Base-by-base conservation (phyloP, 1,140 invertebrate genomes). In the Drosophila leontia region DNA sequence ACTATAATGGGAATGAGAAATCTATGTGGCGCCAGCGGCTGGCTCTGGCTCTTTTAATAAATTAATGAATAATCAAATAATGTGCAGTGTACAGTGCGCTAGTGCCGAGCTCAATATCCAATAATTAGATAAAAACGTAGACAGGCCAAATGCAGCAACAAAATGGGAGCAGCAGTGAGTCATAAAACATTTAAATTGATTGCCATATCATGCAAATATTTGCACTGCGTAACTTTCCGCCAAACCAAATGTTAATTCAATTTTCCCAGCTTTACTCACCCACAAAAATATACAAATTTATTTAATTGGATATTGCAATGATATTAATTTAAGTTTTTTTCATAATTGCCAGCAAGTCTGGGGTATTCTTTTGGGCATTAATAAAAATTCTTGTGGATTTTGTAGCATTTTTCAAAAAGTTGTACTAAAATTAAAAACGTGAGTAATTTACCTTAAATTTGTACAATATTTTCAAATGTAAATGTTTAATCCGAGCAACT, bases 191-290 rank as follows among this genome's bases (percentile, higher is more conserved):
- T 77, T 60, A 83, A 88, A 78, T 83, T 83, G 75, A 80, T 86
- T 87, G 71, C 48, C 72, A 88, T 78, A 78, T 80, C 72, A 80
- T 78, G 84, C 80, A 84, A 84, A 87, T 88, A 81, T 88, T 88
- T 88, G 50, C 55, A 35, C 55, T 64, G 35, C 57, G 63, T 53
- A 59, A 48, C 74, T 76, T 75, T 62, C 47, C 68, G 42, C 58
- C 44, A 42, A 68, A 34, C 70, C 60, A 69, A 67, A 51, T 74
- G 64, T 39, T 50, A 85, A 74, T 51, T 56, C 41, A 17, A 56
- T 77, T 78, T 78, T 19, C 1, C 8, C 23, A n/a, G 23, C 35
- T 34, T 35, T 53, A 53, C 37, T 44, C 5, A 12, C 35, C 55
- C 60, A n/a, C 35, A 56, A 37, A 45, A 58, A 60, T 1, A 55